These are phyloP conservation scores for Leptinotarsa undecemlineata DNA, from an alignment of 1,140 invertebrate genomes.

Conservation along the genomic window DNA sequence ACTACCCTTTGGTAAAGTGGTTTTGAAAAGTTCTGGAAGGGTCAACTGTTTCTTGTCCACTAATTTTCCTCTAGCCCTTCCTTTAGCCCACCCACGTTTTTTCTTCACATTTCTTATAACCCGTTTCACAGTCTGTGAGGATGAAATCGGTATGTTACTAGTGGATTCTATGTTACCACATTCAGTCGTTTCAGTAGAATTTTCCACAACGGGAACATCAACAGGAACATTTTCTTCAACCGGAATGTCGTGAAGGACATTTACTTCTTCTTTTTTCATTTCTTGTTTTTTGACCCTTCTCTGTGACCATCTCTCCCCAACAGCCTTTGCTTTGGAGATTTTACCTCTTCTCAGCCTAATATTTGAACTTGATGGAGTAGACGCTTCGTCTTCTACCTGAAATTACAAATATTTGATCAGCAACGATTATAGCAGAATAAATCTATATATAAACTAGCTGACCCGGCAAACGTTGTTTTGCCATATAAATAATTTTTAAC, in stretches of 20 bases:
- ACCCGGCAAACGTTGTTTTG: no score
- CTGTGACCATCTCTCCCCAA: constrained; percentile 54
- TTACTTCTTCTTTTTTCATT: constrained; percentile 41
- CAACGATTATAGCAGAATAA: no score
- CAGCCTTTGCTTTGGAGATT: constrained; percentile 47
- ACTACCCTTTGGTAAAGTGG: constrained; percentile 45
- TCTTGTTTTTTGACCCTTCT: constrained; percentile 55
- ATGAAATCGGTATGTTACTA: constrained; percentile 32
- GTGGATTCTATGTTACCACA: constrained; percentile 15
- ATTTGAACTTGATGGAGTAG: constrained; percentile 1
- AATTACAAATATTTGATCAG: background rate
- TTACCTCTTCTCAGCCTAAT: constrained; percentile 30
- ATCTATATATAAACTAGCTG: no score
- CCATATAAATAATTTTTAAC: no score
- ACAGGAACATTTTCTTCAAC: constrained; percentile 2
- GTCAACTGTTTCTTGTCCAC: constrained; percentile 38
- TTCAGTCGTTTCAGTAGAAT: background rate
- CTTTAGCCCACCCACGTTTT: constrained; percentile 54
- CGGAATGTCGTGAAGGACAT: constrained; percentile 5
- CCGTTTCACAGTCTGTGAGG: background rate
- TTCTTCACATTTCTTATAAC: constrained; percentile 38
- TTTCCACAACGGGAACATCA: constrained; percentile 13
- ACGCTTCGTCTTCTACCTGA: constrained; percentile 5
- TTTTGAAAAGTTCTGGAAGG: constrained; percentile 47
- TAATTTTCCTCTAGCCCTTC: constrained; percentile 34